Percentiles rank a stretch among this genome's conserved stretches.
Evolutionary conservation across 2,797 vertebrate species (phyloP).

Genomic region (Margarornis squamiger): DNA sequence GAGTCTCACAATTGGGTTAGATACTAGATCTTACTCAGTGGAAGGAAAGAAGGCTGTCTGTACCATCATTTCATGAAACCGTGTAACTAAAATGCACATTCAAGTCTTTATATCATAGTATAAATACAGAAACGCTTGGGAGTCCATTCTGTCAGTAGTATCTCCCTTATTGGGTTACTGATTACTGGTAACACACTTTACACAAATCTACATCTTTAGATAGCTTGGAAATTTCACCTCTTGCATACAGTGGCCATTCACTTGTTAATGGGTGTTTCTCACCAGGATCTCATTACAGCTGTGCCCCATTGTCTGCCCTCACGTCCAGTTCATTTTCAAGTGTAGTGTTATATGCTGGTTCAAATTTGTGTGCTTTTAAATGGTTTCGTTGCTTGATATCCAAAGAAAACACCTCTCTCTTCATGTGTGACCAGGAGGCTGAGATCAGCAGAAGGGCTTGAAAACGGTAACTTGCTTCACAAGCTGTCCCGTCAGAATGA

Average conservation of each 20-base stretch:
- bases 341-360: not conserved
- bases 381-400: not conserved
- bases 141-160: constrained; percentile 32
- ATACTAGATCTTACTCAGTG: constrained; percentile 49
- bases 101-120: constrained; percentile 33
- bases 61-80: constrained; percentile 46
- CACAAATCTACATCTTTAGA: constrained; percentile 8
- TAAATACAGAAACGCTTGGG: constrained; percentile 41
- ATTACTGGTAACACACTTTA: constrained; percentile 1
- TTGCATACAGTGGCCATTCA: constrained; percentile 43
- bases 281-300: constrained; percentile 57
- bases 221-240: constrained; percentile 42
- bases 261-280: constrained; percentile 59
- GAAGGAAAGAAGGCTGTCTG: constrained; percentile 47
- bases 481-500: not conserved
- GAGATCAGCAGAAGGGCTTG: not conserved
- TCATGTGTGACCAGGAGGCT: not conserved
- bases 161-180: constrained; percentile 47
- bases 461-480: not conserved
- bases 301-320: constrained; percentile 42
- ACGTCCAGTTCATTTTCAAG: constrained; percentile 44
- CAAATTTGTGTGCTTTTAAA: constrained; percentile 20
- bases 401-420: constrained; percentile 3
- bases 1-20: constrained; percentile 56
- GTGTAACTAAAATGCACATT: constrained; percentile 40